phyloP scores from a whole-genome alignment of 2,113 vertebrate genomes.

The Polypterus bichir region DNA sequence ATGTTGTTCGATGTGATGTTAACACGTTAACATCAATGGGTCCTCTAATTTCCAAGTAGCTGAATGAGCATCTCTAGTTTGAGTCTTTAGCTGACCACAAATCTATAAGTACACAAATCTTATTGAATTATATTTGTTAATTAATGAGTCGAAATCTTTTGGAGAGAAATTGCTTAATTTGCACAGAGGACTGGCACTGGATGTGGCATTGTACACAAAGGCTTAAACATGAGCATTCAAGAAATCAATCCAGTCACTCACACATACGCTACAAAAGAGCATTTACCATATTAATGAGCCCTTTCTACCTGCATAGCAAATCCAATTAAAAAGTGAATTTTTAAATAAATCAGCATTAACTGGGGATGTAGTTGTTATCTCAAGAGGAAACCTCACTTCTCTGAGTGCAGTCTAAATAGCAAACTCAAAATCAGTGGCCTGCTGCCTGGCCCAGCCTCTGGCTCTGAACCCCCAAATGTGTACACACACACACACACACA shows the following conservation, averaged over 20 bases:
- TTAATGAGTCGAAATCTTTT: constrained; percentile 41
- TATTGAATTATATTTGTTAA: constrained; percentile 27
- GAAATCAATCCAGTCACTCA: not conserved
- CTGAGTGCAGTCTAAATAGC: too few relatives aligned
- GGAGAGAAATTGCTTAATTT: constrained; percentile 24
- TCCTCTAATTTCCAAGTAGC: too few relatives aligned
- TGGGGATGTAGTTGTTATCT: not conserved
- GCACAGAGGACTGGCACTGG: constrained; percentile 18
- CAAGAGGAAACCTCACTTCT: too few relatives aligned
- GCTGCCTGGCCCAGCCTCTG: too few relatives aligned
- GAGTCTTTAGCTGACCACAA: too few relatives aligned
- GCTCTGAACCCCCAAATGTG: too few relatives aligned
- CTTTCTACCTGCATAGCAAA: not conserved
- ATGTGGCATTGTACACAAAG: constrained; percentile 6
- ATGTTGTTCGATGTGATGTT: too few relatives aligned
- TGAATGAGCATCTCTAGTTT: too few relatives aligned
- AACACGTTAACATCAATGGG: too few relatives aligned
- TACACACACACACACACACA: not conserved
- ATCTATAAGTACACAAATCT: too few relatives aligned
- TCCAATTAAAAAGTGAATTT: constrained; percentile 1
- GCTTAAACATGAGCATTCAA: not conserved
- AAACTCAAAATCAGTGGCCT: too few relatives aligned
- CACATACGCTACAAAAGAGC: not conserved
- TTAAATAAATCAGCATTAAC: not conserved
- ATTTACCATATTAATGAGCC: constrained; percentile 5